Evolutionary conservation across 2,113 vertebrate species (phyloP).

Genomic region (Myiagra hebetior): DNA sequence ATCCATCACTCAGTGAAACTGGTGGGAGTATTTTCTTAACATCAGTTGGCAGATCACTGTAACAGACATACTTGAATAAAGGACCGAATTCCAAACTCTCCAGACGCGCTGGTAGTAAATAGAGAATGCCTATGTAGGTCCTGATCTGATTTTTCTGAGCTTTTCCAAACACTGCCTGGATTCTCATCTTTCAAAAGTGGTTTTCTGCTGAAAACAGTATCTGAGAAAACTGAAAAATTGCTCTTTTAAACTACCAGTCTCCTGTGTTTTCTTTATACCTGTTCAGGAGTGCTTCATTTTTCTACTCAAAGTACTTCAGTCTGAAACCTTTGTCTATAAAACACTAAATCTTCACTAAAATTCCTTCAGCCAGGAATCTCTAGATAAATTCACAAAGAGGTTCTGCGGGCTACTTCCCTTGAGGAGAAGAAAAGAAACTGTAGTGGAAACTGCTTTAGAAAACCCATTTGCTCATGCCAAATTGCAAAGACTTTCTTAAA

Average conservation of each 20-base stretch:
- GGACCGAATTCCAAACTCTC: not conserved
- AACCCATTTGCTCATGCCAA: not conserved
- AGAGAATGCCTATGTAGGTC: not conserved
- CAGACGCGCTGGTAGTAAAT: not conserved
- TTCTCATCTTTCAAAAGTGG: not conserved
- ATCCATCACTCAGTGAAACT: conserved; percentile 8
- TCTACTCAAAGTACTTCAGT: not conserved
- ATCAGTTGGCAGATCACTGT: not conserved
- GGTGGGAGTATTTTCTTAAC: conserved; percentile 21
- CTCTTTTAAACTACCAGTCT: not conserved
- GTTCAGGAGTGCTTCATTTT: not conserved
- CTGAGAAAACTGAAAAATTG: not conserved
- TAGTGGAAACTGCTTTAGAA: not conserved
- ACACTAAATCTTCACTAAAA: not conserved
- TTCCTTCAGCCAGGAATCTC: not conserved
- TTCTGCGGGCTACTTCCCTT: not conserved
- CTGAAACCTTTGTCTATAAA: not conserved
- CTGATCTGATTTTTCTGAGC: not conserved
- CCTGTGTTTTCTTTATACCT: not conserved
- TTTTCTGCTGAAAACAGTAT: not conserved
- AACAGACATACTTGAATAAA: not conserved
- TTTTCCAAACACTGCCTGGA: not conserved
- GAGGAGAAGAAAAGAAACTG: not conserved
- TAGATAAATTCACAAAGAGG: not conserved
- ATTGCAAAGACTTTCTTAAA: not conserved